These are phyloP conservation scores for Drosophila bocqueti DNA, from an alignment of 1,140 invertebrate species.

Conservation along the genomic window DNA sequence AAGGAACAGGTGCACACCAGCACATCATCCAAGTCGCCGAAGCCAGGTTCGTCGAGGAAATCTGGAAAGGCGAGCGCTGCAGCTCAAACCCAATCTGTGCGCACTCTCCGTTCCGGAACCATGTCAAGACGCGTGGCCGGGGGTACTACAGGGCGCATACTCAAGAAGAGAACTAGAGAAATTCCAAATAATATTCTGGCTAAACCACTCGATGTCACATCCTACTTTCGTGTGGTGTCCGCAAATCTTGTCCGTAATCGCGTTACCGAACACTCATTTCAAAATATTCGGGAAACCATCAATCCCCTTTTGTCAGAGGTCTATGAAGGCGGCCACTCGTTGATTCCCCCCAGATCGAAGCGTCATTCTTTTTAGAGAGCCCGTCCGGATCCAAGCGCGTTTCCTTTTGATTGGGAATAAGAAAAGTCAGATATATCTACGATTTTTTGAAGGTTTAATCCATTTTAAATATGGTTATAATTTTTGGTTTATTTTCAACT, in stretches of 20 bases:
- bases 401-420: neutral
- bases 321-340: too few relatives aligned
- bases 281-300: constrained; percentile 21
- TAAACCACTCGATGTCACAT: constrained; percentile 6
- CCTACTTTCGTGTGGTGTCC: constrained; percentile 15
- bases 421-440: neutral
- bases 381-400: neutral
- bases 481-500: too few relatives aligned
- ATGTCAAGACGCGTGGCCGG: neutral
- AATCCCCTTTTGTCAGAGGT: constrained; percentile 21
- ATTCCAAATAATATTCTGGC: neutral
- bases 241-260: constrained; percentile 23
- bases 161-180: neutral
- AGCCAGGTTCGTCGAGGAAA: neutral
- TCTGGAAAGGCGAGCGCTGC: neutral
- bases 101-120: neutral
- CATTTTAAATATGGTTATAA: too few relatives aligned
- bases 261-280: neutral
- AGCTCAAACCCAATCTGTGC: neutral
- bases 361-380: neutral
- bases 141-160: neutral
- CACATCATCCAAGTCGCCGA: neutral
- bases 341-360: neutral
- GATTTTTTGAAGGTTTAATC: neutral
- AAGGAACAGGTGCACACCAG: neutral